Conservation (phyloP, 2,888 invertebrate species). For the Tenthredo scrophulariae region DNA sequence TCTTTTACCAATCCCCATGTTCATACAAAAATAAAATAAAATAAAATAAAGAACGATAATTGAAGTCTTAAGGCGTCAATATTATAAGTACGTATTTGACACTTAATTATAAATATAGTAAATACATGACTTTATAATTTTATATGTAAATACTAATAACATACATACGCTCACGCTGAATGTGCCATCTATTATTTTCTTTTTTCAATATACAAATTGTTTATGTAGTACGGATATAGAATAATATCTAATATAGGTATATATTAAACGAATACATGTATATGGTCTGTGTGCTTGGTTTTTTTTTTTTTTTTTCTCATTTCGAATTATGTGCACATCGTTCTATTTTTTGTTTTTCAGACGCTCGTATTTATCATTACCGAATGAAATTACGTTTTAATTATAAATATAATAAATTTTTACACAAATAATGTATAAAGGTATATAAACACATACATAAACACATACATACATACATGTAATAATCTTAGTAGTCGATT, state of each 20-base stretch:
- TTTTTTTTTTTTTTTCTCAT: neutral
- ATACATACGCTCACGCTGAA: conserved; percentile 39
- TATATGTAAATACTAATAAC: conserved; percentile 42
- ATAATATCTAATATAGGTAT: conserved; percentile 19
- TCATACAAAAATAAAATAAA: neutral
- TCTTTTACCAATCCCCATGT: neutral
- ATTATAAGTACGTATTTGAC: conserved; percentile 37
- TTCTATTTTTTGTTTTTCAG: conserved; percentile 1
- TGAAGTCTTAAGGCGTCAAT: neutral
- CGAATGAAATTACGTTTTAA: conserved; percentile 8
- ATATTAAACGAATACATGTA: conserved; percentile 2
- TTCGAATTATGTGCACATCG: conserved; percentile 21
- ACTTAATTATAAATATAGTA: conserved; percentile 29
- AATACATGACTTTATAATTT: conserved; percentile 39
- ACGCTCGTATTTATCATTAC: conserved; percentile 10
- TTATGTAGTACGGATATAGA: conserved; percentile 12
- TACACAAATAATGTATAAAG: conserved; percentile 24
- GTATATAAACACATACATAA: neutral
- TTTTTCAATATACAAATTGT: conserved; percentile 13
- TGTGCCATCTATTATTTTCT: conserved; percentile 19
- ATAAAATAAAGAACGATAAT: neutral
- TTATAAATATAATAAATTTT: conserved; percentile 23
- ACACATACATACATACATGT: neutral
- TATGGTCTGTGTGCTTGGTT: neutral
- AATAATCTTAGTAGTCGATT: conserved; percentile 30